Evolutionary conservation across 2,113 vertebrate species (phyloP).

Genomic region (Todiramphus chloris): DNA sequence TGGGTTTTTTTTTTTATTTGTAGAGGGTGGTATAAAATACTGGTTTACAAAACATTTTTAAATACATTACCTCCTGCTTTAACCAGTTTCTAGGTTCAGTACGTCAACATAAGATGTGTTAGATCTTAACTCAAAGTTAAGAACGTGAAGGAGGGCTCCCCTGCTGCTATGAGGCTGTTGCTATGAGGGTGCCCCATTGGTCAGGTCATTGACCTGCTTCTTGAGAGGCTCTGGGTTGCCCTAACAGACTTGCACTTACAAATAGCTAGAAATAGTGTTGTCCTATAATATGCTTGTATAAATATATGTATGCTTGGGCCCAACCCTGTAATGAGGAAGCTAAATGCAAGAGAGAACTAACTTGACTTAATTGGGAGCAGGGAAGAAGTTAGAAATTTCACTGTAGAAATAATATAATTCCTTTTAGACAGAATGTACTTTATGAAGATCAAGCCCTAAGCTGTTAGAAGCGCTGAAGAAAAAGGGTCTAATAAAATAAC

Average conservation of each 20-base stretch:
- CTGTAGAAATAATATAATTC: neutral
- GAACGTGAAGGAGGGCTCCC: neutral
- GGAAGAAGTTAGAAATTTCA: neutral
- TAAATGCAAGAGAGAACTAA: neutral
- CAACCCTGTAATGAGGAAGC: neutral
- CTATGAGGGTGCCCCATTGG: neutral
- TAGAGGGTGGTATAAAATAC: neutral
- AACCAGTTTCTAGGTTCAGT: neutral
- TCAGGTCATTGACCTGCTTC: neutral
- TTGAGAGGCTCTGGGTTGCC: neutral
- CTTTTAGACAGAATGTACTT: neutral
- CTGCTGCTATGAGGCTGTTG: neutral
- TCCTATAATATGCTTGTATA: neutral
- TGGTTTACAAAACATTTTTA: neutral
- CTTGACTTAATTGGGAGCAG: constrained; percentile 34
- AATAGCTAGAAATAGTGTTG: neutral
- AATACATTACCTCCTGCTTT: neutral
- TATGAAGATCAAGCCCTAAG: constrained; percentile 20
- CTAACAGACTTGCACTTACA: neutral
- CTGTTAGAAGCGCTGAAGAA: neutral
- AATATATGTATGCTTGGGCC: neutral
- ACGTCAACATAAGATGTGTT: accelerated
- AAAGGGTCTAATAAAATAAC: constrained; percentile 27
- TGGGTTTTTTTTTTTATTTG: neutral
- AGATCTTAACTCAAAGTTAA: neutral